Percentiles rank a stretch among this genome's conserved stretches.
Evolutionary conservation across 2,113 vertebrate species (phyloP).

Genomic region (Callipepla californica): DNA sequence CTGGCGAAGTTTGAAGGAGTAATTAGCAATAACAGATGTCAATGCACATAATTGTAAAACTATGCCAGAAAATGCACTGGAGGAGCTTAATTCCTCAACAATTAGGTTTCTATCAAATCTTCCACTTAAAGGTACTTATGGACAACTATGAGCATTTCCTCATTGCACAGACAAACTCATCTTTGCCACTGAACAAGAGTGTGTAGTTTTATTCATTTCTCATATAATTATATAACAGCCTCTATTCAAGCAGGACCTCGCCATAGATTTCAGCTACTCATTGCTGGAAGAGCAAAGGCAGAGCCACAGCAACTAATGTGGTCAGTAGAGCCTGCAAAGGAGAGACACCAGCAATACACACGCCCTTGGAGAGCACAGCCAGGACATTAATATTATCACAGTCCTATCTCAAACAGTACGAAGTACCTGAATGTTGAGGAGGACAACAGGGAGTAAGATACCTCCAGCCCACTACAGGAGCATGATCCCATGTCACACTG

Average conservation of each 20-base stretch:
- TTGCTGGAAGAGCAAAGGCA: not conserved
- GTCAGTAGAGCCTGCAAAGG: not conserved
- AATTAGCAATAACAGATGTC: slow-evolving; percentile 83
- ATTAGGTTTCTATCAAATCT: not conserved
- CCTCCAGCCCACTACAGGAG: not conserved
- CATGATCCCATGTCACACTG: rapidly evolving
- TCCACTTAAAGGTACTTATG: slow-evolving; percentile 12
- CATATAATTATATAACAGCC: not conserved
- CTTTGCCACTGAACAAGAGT: not conserved
- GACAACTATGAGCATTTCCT: slow-evolving; percentile 2
- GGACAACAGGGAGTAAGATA: not conserved
- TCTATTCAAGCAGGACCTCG: not conserved
- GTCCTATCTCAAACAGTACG: not conserved
- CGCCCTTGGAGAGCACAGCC: rapidly evolving
- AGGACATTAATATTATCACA: not conserved
- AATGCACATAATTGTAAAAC: slow-evolving; percentile 63
- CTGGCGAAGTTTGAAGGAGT: slow-evolving; percentile 79
- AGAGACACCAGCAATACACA: rapidly evolving
- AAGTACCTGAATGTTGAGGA: rapidly evolving
- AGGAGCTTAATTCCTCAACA: slow-evolving; percentile 34
- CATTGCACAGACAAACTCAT: not conserved
- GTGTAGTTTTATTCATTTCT: not conserved
- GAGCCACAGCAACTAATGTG: not conserved
- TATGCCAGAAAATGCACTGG: slow-evolving; percentile 3
- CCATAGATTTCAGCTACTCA: not conserved